These are phyloP conservation scores for Peucedramus taeniatus DNA, from an alignment of 2,113 vertebrate species.

Conservation along the genomic window DNA sequence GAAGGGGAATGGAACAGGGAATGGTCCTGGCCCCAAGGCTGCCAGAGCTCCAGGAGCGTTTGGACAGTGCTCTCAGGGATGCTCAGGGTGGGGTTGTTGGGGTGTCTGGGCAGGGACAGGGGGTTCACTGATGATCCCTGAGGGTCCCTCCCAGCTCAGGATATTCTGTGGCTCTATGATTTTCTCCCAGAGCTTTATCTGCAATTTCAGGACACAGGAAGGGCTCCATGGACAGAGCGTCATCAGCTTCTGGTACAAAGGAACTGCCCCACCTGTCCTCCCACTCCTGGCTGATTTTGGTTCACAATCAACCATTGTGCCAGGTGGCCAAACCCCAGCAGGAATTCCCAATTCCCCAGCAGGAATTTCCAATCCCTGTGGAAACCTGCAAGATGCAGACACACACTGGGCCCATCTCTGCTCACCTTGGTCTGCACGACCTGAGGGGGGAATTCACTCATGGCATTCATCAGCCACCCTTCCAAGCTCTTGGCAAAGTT, in stretches of 20 bases:
- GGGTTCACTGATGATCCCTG: neutral
- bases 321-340: neutral
- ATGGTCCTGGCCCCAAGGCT: neutral
- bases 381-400: too few relatives aligned
- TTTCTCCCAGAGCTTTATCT: neutral
- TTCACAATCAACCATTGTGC: neutral
- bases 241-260: neutral
- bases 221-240: neutral
- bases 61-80: neutral
- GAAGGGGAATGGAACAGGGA: neutral
- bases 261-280: neutral
- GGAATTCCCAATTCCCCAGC: neutral
- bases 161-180: neutral
- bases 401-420: neutral
- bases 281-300: neutral
- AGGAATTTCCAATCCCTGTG: too few relatives aligned
- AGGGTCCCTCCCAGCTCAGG: neutral
- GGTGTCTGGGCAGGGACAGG: neutral
- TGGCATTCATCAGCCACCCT: conserved; percentile 92
- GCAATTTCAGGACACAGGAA: neutral
- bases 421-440: conserved; percentile 92
- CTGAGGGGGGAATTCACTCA: conserved; percentile 91
- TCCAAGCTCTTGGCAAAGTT: conserved; percentile 98
- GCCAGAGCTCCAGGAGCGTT: neutral
- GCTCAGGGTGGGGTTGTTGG: neutral